Percentiles rank a stretch among this genome's conserved stretches.
Evolutionary conservation across 2,888 invertebrate genomes (phyloP).

Genomic region (Orthosia gothica): DNA sequence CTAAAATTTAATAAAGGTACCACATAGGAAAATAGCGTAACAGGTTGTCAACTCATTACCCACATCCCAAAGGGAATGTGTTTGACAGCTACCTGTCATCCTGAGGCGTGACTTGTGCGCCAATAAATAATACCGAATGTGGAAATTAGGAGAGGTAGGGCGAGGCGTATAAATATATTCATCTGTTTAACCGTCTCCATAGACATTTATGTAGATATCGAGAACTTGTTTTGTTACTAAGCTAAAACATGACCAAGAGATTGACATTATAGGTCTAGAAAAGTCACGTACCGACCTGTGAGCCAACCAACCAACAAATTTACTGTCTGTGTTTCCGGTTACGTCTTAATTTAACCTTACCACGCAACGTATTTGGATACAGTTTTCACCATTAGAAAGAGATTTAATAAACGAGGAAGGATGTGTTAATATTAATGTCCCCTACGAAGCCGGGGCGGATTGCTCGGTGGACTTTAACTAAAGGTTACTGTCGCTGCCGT

Average conservation of each 20-base stretch:
- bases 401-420: too few species aligned
- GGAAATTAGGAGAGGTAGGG: constrained; percentile 15
- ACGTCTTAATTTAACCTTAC: too few species aligned
- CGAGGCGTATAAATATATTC: not conserved
- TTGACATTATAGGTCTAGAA: not conserved
- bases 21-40: constrained; percentile 10
- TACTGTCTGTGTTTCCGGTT: too few species aligned
- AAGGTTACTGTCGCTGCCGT: too few species aligned
- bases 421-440: too few species aligned
- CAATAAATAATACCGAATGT: constrained; percentile 42
- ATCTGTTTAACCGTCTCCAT: not conserved
- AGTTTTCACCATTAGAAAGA: too few species aligned
- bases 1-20: constrained; percentile 2
- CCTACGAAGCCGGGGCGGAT: too few species aligned
- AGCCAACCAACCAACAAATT: too few species aligned
- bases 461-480: too few species aligned
- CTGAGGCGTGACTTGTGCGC: constrained; percentile 32
- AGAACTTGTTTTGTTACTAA: not conserved
- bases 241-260: not conserved
- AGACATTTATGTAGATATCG: not conserved
- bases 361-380: too few species aligned
- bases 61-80: constrained; percentile 4
- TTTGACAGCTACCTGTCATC: constrained; percentile 40
- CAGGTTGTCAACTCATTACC: constrained; percentile 22
- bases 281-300: too few species aligned